Evolutionary conservation across 2,113 vertebrate genomes (phyloP).

Genomic region (Ceyx cyanopectus): DNA sequence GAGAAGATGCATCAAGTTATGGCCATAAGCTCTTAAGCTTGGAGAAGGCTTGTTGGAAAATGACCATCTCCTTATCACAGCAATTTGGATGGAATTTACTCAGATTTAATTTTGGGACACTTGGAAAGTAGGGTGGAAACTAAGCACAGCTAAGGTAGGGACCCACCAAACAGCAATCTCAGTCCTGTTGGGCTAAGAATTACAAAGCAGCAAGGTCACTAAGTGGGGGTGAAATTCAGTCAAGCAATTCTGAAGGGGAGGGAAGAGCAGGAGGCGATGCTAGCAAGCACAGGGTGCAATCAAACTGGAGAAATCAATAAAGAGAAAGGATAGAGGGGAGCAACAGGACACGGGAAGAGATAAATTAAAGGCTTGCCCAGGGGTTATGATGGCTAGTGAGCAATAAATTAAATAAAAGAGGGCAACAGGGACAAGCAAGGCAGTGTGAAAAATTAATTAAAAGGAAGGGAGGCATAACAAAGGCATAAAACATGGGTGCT

Average conservation of each 20-base stretch:
- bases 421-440: constrained; percentile 31
- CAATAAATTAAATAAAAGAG: constrained; percentile 67
- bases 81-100: neutral
- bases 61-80: neutral
- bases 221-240: neutral
- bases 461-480: constrained; percentile 61
- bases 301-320: constrained; percentile 61
- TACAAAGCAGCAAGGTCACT: neutral
- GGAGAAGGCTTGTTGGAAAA: neutral
- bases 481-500: constrained; percentile 57
- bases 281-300: constrained; percentile 1
- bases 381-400: constrained; percentile 56
- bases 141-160: neutral
- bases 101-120: neutral
- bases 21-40: neutral
- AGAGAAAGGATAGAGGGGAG: neutral
- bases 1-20: neutral
- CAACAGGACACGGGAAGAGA: neutral
- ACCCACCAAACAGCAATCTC: neutral
- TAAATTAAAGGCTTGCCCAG: constrained; percentile 65
- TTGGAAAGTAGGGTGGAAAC: neutral
- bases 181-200: neutral
- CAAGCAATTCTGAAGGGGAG: neutral
- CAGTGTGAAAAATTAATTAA: constrained; percentile 68
- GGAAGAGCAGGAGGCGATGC: neutral